phyloP scores from a whole-genome alignment of 2,888 invertebrate genomes.

The Euclidia mi region DNA sequence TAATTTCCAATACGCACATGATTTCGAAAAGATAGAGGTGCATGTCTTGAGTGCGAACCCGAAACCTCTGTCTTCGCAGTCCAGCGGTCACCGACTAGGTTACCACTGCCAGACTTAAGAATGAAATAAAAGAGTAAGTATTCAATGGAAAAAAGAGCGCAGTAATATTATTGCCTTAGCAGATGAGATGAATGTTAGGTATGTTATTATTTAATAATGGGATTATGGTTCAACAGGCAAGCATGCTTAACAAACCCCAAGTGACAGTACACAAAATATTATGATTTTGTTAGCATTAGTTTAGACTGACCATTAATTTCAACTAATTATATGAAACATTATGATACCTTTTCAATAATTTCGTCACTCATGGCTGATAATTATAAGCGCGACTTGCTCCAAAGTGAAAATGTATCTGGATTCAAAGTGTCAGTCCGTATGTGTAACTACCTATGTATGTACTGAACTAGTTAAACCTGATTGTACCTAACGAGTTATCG shows the following conservation, averaged over 20 bases:
- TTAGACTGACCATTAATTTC: background rate
- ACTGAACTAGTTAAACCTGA: conserved; percentile 3
- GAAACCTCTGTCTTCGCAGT: conserved; percentile 22
- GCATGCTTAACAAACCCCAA: conserved; percentile 5
- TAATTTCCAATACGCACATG: conserved; percentile 23
- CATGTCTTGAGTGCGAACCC: conserved; percentile 22
- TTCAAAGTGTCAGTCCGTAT: background rate
- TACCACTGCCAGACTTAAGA: conserved; percentile 20
- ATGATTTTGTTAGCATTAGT: too few species aligned
- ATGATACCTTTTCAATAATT: conserved; percentile 58
- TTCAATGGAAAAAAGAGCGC: background rate
- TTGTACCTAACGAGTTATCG: background rate
- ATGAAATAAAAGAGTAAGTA: conserved; percentile 10
- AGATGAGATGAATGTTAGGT: conserved; percentile 4
- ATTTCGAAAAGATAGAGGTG: conserved; percentile 21
- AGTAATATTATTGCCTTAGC: background rate
- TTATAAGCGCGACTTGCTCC: conserved; percentile 8
- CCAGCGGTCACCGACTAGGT: conserved; percentile 25
- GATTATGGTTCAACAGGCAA: too few species aligned
- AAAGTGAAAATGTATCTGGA: background rate
- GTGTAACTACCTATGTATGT: too few species aligned
- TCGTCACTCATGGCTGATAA: conserved; percentile 61
- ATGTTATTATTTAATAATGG: too few species aligned
- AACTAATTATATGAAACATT: background rate
- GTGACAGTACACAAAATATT: background rate